These are phyloP conservation scores for Bicyclus anynana DNA, from an alignment of 1,140 invertebrate species.

Conservation along the genomic window DNA sequence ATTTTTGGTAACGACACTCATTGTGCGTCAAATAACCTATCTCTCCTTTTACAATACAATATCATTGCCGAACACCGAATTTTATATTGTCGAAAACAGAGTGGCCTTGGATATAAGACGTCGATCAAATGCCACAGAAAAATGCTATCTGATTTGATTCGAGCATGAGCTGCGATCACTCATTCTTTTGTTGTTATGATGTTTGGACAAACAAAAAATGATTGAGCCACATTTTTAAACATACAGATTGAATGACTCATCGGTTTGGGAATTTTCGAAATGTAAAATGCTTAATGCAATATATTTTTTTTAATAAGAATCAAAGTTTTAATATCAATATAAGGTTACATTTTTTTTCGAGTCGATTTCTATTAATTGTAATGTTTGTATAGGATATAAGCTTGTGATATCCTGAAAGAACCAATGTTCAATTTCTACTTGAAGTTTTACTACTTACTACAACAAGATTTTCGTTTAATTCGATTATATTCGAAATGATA, in stretches of 20 bases:
- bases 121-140: constrained; percentile 66
- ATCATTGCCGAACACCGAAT: background rate
- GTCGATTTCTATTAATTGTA: no score
- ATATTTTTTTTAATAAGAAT: background rate
- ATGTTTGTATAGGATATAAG: no score
- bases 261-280: constrained; percentile 10
- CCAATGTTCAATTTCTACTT: no score
- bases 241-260: constrained; percentile 27
- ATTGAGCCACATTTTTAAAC: constrained; percentile 31
- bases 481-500: no score
- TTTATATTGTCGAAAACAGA: constrained; percentile 51
- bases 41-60: background rate
- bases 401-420: no score
- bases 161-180: constrained; percentile 54
- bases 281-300: constrained; percentile 1
- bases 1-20: background rate
- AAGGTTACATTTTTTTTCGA: background rate
- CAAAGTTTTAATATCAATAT: background rate
- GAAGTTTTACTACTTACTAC: no score
- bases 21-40: background rate
- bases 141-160: constrained; percentile 65
- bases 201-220: constrained; percentile 45
- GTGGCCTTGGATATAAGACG: constrained; percentile 56
- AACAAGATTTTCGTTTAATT: no score
- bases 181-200: constrained; percentile 53